Evolutionary conservation across 2,113 vertebrate species (phyloP).

Genomic region (Phodopus roborovskii): DNA sequence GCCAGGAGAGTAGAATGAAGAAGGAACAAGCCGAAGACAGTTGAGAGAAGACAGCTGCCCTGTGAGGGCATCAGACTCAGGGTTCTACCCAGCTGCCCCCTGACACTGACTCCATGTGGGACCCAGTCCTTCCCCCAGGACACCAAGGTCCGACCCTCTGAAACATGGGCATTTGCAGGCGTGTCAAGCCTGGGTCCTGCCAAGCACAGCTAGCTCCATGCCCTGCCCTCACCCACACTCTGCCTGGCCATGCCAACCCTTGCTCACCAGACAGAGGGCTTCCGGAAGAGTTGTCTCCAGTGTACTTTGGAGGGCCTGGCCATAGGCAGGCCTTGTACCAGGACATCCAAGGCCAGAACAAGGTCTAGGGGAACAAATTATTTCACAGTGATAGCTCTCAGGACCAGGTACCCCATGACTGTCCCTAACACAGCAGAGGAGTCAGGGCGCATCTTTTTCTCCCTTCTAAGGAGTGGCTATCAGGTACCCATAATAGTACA

Average conservation of each 20-base stretch:
- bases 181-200: not conserved
- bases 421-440: not conserved
- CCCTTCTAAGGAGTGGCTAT: not conserved
- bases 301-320: constrained; percentile 90
- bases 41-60: constrained; percentile 95
- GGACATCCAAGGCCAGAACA: constrained; percentile 88
- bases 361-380: constrained; percentile 85
- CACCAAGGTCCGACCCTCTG: not conserved
- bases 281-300: constrained; percentile 93
- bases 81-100: not conserved
- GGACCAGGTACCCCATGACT: rapidly evolving
- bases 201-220: not conserved
- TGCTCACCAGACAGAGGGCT: constrained; percentile 94
- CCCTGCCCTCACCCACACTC: not conserved
- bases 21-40: constrained; percentile 94
- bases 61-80: constrained; percentile 71
- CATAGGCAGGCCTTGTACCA: constrained; percentile 86
- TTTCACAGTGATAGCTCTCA: rapidly evolving
- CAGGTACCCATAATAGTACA: not conserved
- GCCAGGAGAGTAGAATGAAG: constrained; percentile 97
- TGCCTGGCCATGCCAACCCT: not conserved
- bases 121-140: not conserved
- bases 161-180: not conserved
- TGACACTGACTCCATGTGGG: not conserved
- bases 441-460: not conserved